Percentiles rank a stretch among this genome's conserved stretches.
phyloP scores from a whole-genome alignment of 1,140 invertebrate species.

The Papilio dardanus region DNA sequence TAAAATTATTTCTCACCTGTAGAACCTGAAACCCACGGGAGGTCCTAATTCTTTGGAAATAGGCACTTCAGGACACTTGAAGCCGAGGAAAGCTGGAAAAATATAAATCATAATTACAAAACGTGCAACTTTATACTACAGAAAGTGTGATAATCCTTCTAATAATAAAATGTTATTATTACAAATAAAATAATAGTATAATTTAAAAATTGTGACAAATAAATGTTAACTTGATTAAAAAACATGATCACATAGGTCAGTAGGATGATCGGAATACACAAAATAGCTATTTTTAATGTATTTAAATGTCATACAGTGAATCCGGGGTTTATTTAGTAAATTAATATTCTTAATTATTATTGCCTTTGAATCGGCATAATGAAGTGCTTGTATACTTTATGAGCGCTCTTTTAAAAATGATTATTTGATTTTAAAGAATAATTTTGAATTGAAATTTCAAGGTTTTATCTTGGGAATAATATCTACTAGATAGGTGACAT shows the following conservation, averaged over 20 bases:
- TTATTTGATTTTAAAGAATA: conserved; percentile 30
- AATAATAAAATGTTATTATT: conserved; percentile 33
- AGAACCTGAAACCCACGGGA: conserved; percentile 70
- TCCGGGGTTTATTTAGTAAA: conserved; percentile 27
- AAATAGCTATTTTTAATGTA: conserved; percentile 19
- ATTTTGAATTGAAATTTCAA: conserved; percentile 13
- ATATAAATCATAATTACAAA: not conserved
- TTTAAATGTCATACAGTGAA: conserved; percentile 35
- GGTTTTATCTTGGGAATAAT: not conserved
- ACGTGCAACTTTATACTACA: not conserved
- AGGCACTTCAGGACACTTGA: conserved; percentile 71
- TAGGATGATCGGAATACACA: conserved; percentile 5
- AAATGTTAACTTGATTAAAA: not conserved
- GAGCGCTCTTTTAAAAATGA: not conserved
- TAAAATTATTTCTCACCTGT: conserved; percentile 57
- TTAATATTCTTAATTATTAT: conserved; percentile 32
- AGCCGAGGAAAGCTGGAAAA: conserved; percentile 74
- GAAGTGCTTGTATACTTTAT: conserved; percentile 25
- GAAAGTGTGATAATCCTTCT: not conserved
- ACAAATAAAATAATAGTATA: not conserved
- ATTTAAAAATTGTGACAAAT: conserved; percentile 5
- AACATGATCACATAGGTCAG: conserved; percentile 20
- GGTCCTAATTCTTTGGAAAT: conserved; percentile 66
- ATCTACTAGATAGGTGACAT: not conserved
- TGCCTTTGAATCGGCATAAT: conserved; percentile 9